A percentile compares a stretch with the other conserved stretches of the same genome.
Evolutionary conservation across 2,888 invertebrate species (phyloP).

Genomic region (Anaspis maculata): DNA sequence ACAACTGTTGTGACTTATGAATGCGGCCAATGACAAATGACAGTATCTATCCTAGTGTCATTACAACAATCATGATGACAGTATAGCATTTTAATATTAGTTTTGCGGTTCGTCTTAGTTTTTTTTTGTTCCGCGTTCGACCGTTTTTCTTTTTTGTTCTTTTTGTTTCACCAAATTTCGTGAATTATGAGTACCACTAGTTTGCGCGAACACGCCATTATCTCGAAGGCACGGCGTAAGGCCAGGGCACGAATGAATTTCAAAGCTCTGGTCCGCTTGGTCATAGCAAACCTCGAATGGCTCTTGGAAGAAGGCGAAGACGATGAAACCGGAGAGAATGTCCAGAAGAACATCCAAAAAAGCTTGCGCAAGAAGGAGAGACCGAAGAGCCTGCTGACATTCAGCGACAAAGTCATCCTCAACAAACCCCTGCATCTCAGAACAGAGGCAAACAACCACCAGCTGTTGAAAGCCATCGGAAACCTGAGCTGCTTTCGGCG

Average conservation of each 20-base stretch:
- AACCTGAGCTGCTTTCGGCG: slow-evolving; percentile 53
- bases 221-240: no score
- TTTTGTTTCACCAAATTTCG: no score
- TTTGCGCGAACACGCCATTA: no score
- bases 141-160: no score
- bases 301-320: slow-evolving; percentile 46
- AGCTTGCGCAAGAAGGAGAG: slow-evolving; percentile 28
- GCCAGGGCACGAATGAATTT: slow-evolving; percentile 47
- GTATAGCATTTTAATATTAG: no score
- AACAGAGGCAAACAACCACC: slow-evolving; percentile 52
- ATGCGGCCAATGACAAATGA: no score
- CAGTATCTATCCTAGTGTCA: no score
- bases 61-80: no score
- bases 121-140: no score
- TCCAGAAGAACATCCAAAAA: slow-evolving; percentile 46
- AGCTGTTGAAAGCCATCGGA: slow-evolving; percentile 50
- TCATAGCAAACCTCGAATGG: slow-evolving; percentile 52
- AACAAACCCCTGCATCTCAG: slow-evolving; percentile 48
- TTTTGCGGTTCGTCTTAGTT: no score
- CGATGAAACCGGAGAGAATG: slow-evolving; percentile 41
- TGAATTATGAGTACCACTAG: no score
- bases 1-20: no score
- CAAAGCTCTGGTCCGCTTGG: slow-evolving; percentile 48
- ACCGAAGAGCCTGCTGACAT: slow-evolving; percentile 24
- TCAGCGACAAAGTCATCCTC: slow-evolving; percentile 51